phyloP scores from a whole-genome alignment of 2,888 invertebrate species.

The Perithous albicinctus region DNA sequence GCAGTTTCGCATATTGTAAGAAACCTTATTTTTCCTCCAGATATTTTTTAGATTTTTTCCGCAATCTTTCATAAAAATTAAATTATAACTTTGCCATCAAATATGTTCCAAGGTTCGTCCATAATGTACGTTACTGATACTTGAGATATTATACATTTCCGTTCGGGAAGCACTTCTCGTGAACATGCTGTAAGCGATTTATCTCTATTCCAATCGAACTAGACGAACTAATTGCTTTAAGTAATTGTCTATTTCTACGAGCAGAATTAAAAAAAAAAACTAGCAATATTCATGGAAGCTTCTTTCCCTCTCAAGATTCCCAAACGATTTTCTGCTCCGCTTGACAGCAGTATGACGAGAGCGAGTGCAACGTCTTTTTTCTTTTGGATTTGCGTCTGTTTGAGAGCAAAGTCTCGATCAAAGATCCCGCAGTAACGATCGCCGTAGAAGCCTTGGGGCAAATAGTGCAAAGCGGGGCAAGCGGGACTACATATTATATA shows the following conservation, averaged over 20 bases:
- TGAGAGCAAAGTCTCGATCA: constrained; percentile 40
- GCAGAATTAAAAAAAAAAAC: neutral
- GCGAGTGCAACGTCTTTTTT: neutral
- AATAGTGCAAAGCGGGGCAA: constrained; percentile 12
- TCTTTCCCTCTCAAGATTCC: neutral
- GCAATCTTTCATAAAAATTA: too few relatives aligned
- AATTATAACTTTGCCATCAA: too few relatives aligned
- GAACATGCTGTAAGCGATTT: neutral
- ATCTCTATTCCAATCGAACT: neutral
- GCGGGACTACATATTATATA: neutral
- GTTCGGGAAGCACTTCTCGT: neutral
- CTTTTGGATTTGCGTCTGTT: neutral
- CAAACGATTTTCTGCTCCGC: constrained; percentile 31
- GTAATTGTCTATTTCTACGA: constrained; percentile 6
- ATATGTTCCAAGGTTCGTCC: too few relatives aligned
- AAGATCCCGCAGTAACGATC: constrained; percentile 47
- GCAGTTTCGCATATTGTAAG: too few relatives aligned
- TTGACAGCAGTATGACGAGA: constrained; percentile 15
- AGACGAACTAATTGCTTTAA: neutral
- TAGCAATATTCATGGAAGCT: constrained; percentile 1
- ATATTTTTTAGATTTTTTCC: too few relatives aligned
- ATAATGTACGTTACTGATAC: too few relatives aligned
- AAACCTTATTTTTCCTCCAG: too few relatives aligned
- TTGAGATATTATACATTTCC: too few relatives aligned
- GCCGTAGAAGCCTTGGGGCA: constrained; percentile 33